Evolutionary conservation across 2,113 vertebrate species (phyloP), one percentile per base, ranked within the genome.

Genomic region (Menura novaehollandiae): DNA sequence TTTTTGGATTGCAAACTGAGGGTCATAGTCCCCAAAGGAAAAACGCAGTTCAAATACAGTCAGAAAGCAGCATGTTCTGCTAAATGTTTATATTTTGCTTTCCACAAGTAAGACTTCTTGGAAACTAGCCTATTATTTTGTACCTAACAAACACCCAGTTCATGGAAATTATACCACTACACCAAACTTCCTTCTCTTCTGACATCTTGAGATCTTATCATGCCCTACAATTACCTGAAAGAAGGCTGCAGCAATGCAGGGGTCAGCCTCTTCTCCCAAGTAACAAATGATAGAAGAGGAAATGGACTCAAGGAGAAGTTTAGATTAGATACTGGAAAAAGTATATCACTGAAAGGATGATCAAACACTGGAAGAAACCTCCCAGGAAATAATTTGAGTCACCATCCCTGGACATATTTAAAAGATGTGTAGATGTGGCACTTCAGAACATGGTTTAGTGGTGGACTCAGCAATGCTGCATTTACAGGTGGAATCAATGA

Each of bases 211-310:
- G n/a, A 77, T 24, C 13, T 39, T 23, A 39, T 32, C 3, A 2
- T 15, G 44, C 19, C 55, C 66, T 53, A 18, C 8, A 66, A 23
- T 15, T 41, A 21, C 11, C 24, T 60, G 26, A 72, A 67, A 73
- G 53, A 24, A 74, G 11, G 32, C 7, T 79, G 33, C 56, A 66
- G 19, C 0, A 1, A 37, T 7, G 7, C 2, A 1, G 18, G 16
- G 9, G 6, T 49, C 5, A 3, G 9, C 53, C 13, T 59, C 4
- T 66, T 79, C 13, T 59, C 24, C 10, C 9, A 66, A 15, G 21
- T 33, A 35, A 10, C 10, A 69, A 63, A n/a, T 3, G 3, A 43
- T 7, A 74, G 28, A 14, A 56, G 30, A 85, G 8, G 9, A 77
- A 73, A 72, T 6, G 20, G 10, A 37, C 33, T n/a, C 35, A 51